phyloP scores from a whole-genome alignment of 2,888 invertebrate genomes.

The Drosophila buzzatii region DNA sequence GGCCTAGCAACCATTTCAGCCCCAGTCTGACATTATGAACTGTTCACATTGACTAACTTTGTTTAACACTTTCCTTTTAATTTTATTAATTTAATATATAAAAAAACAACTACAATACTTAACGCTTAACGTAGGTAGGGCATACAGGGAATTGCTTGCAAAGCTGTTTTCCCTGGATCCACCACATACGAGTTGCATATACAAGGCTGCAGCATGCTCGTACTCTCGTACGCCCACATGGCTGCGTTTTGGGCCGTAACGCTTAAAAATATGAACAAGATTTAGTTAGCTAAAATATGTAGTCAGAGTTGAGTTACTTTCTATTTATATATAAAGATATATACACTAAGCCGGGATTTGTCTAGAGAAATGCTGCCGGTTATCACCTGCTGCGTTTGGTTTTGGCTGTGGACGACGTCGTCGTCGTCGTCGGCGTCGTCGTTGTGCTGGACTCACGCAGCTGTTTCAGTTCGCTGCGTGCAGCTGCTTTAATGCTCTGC shows the following conservation, averaged over 20 bases:
- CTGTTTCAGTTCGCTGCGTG: slow-evolving; percentile 80
- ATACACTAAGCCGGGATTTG: slow-evolving; percentile 34
- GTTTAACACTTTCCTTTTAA: slow-evolving; percentile 24
- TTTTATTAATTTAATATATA: slow-evolving; percentile 32
- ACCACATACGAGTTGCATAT: slow-evolving; percentile 2
- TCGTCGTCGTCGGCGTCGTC: slow-evolving; percentile 13
- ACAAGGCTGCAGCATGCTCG: slow-evolving; percentile 5
- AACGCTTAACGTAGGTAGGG: slow-evolving; percentile 22
- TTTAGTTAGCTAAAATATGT: slow-evolving; percentile 45
- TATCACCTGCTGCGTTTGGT: slow-evolving; percentile 74
- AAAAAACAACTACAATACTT: slow-evolving; percentile 54
- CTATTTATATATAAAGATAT: slow-evolving; percentile 35
- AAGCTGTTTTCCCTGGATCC: neutral
- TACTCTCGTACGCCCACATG: slow-evolving; percentile 20
- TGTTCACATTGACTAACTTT: neutral
- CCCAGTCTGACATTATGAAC: neutral
- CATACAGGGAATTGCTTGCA: neutral
- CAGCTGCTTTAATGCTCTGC: slow-evolving; percentile 76
- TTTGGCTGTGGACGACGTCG: slow-evolving; percentile 35
- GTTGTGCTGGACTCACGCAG: slow-evolving; percentile 62
- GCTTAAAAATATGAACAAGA: slow-evolving; percentile 58
- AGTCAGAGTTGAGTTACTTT: slow-evolving; percentile 43
- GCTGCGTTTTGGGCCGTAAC: slow-evolving; percentile 21
- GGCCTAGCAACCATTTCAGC: no score
- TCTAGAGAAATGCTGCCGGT: slow-evolving; percentile 26